phyloP scores from a whole-genome alignment of 1,140 invertebrate species.

The Macrocentrus cingulum region DNA sequence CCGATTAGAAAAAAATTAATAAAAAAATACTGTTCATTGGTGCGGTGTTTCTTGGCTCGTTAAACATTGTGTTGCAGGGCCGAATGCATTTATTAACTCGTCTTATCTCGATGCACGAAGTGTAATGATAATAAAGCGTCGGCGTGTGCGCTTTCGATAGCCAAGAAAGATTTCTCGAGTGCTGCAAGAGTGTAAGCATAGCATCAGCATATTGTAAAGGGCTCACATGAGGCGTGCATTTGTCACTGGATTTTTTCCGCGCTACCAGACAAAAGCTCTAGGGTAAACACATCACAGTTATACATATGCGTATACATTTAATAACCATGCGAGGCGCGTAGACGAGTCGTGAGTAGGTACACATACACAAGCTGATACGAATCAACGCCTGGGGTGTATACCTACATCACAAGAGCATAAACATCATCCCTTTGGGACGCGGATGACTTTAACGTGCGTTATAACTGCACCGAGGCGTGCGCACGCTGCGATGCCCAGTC shows the following conservation, averaged over 20 bases:
- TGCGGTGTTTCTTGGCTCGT: no score
- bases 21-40: background rate
- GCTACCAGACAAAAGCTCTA: constrained; percentile 7
- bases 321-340: constrained; percentile 3
- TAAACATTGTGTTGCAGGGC: constrained; percentile 6
- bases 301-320: constrained; percentile 1
- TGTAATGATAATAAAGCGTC: constrained; percentile 20
- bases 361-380: constrained; percentile 3
- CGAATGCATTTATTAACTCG: constrained; percentile 19
- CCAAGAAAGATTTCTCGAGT: constrained; percentile 17
- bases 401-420: constrained; percentile 8
- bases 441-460: constrained; percentile 8
- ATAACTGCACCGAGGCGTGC: background rate
- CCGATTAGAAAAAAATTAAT: no score
- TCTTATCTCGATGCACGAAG: constrained; percentile 18
- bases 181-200: no score
- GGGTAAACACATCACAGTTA: background rate
- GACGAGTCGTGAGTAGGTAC: background rate
- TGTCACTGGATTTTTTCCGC: constrained; percentile 8
- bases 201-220: background rate
- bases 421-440: constrained; percentile 3
- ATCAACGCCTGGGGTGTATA: constrained; percentile 14
- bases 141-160: constrained; percentile 17
- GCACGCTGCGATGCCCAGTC: background rate
- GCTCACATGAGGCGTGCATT: background rate